A percentile compares a stretch with the other conserved stretches of the same genome.
These are phyloP conservation scores for Patagioenas fasciata DNA, from an alignment of 2,113 vertebrate species.

Conservation along the genomic window DNA sequence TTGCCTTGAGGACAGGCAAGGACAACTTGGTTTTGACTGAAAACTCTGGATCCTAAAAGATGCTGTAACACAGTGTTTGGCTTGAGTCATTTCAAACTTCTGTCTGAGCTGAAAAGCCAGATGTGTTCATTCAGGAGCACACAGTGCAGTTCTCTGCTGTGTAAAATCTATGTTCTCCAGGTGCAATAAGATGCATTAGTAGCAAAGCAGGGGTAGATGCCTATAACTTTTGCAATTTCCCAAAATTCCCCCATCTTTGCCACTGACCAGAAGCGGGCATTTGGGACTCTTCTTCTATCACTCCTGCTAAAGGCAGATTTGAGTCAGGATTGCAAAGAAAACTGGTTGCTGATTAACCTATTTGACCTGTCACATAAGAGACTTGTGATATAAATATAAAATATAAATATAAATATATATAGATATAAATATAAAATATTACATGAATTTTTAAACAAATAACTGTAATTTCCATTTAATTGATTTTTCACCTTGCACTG, in stretches of 20 bases:
- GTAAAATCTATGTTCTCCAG: background rate
- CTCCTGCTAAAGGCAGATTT: background rate
- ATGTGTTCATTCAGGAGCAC: background rate
- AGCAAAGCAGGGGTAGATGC: background rate
- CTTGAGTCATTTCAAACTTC: background rate
- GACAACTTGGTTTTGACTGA: background rate
- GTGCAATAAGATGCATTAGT: background rate
- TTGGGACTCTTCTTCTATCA: background rate
- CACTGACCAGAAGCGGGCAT: background rate
- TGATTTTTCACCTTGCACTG: slow-evolving; percentile 51
- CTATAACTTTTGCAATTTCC: background rate
- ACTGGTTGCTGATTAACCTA: slow-evolving; percentile 14
- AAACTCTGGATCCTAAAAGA: background rate
- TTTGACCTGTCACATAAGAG: slow-evolving; percentile 19
- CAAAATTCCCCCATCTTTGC: background rate
- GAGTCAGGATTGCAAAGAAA: slow-evolving; percentile 16
- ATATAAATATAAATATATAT: too few species aligned
- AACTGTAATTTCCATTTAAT: slow-evolving; percentile 60
- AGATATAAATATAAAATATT: too few species aligned
- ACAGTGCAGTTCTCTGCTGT: background rate
- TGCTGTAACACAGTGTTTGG: background rate
- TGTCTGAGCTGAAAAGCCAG: background rate
- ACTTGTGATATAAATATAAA: slow-evolving; percentile 41
- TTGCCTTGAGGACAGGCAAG: background rate
- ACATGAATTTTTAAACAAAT: slow-evolving; percentile 63